Conservation (phyloP, 2,797 vertebrate genomes). For the Nannoperca australis region DNA sequence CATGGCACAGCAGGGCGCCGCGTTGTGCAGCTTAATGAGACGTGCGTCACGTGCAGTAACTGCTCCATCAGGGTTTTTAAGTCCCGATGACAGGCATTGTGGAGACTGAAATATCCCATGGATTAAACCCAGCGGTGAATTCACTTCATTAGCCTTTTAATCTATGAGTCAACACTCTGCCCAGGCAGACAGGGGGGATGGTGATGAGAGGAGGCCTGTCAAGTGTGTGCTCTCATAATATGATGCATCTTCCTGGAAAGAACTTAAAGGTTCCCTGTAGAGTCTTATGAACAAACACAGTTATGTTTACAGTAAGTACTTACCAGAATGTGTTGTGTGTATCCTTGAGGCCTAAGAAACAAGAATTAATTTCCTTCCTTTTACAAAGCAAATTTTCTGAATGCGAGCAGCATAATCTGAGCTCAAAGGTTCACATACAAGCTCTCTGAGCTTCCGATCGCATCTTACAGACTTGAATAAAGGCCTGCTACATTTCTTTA, state of each 20-base stretch:
- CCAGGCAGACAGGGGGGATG: conserved; percentile 10
- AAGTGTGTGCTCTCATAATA: conserved; percentile 1
- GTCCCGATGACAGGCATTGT: conserved; percentile 39
- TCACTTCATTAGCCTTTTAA: conserved; percentile 66
- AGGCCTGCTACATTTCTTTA: background rate
- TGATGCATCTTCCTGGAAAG: conserved; percentile 18
- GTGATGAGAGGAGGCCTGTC: conserved; percentile 6
- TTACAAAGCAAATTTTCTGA: conserved; percentile 1
- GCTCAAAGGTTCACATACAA: background rate
- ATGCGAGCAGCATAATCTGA: no score
- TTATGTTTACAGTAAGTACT: background rate
- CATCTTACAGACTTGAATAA: background rate
- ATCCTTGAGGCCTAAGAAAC: background rate
- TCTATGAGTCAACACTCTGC: conserved; percentile 50
- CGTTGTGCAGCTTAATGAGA: conserved; percentile 16
- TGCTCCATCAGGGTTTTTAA: conserved; percentile 39
- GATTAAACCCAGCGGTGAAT: conserved; percentile 58
- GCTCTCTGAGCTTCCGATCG: background rate
- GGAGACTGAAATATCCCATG: conserved; percentile 46
- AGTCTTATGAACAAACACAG: conserved; percentile 9
- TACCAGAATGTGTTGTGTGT: background rate
- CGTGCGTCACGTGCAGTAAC: conserved; percentile 7
- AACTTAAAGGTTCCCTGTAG: background rate
- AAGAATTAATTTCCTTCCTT: background rate
- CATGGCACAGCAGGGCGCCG: background rate